Base-by-base conservation (phyloP, 2,888 invertebrate species). In the Melinopterus prodromus region DNA sequence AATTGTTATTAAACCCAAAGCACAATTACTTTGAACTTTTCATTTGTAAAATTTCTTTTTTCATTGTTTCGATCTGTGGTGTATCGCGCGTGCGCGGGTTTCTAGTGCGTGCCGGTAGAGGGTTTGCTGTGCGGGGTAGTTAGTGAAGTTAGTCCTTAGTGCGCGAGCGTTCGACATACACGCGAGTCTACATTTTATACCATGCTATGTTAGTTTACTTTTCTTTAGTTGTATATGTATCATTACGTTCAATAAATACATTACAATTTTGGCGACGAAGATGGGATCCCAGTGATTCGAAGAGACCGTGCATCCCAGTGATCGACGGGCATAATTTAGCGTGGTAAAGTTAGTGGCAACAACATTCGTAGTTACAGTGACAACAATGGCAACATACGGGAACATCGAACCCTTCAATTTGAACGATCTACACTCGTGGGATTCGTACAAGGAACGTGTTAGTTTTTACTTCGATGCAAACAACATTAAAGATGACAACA, bases 371-470 rank as follows among this genome's bases (percentile, higher is more conserved):
- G 15, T 16, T 71, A 71, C 7, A 7, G 26, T n/a, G 26, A 71
- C 7, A 16, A 71, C 6, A 71, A 71, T 71, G 71, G 71, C 71
- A 5, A 71, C 15, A 16, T 71, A 16, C 16, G 71, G 15, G 1
- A 71, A 71, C 15, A 71, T 71, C 5, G 71, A 71, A 26, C 16
- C 15, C 4, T 71, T 71, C 71, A 71, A 71, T 26, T 2, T 26
- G 16, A 16, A 15, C 15, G 71, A 71, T 15, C 71, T 26, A 15
- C 26, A 15, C 15, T 16, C 15, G 15, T 71, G 71, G 71, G 71
- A 71, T 16, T 71, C 71, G 15, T 71, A 71, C 71, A 71, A 16
- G 71, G 71, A 71, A 71, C 15, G 71, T 3, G 6, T 71, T 15
- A 26, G 26, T 16, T 71, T 71, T 26, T 71, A 16, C 5, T 26